These are phyloP conservation scores for Chloroclystis v-ata DNA, from an alignment of 2,888 invertebrate species.

Conservation along the genomic window DNA sequence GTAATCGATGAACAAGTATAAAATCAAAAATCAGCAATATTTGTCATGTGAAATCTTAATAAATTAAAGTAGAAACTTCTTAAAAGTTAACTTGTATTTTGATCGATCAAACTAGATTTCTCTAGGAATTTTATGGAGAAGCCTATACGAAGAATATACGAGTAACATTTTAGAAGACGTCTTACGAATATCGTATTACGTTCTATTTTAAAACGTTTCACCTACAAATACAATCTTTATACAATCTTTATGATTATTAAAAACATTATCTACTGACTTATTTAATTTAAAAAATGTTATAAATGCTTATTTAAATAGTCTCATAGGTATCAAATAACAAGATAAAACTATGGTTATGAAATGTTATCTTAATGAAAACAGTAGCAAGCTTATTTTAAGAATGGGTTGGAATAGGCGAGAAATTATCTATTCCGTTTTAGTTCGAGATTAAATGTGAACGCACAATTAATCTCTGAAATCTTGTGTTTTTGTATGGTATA, in stretches of 20 bases:
- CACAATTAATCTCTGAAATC: constrained; percentile 24
- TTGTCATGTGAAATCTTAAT: too few species aligned
- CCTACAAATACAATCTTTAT: too few species aligned
- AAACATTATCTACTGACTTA: constrained; percentile 4
- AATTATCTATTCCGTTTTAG: constrained; percentile 12
- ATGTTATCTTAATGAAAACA: constrained; percentile 24
- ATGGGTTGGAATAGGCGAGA: constrained; percentile 5
- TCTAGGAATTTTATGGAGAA: too few species aligned
- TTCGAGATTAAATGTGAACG: constrained; percentile 20
- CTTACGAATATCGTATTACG: too few species aligned
- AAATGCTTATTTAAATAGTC: constrained; percentile 6
- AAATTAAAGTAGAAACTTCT: too few species aligned
- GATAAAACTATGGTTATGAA: constrained; percentile 15
- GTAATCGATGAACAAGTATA: too few species aligned
- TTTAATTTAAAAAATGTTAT: constrained; percentile 15
- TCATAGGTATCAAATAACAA: constrained; percentile 21
- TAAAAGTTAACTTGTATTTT: too few species aligned
- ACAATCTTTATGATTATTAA: constrained; percentile 14
- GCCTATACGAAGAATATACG: too few species aligned
- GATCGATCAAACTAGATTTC: too few species aligned
- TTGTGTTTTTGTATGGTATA: constrained; percentile 22
- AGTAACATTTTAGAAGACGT: too few species aligned
- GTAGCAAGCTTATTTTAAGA: constrained; percentile 17
- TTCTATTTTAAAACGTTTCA: too few species aligned
- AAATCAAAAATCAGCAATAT: too few species aligned